Evolutionary conservation across 2,113 vertebrate species (phyloP), one percentile per base, ranked within the genome.

Genomic region (Eonycteris spelaea): DNA sequence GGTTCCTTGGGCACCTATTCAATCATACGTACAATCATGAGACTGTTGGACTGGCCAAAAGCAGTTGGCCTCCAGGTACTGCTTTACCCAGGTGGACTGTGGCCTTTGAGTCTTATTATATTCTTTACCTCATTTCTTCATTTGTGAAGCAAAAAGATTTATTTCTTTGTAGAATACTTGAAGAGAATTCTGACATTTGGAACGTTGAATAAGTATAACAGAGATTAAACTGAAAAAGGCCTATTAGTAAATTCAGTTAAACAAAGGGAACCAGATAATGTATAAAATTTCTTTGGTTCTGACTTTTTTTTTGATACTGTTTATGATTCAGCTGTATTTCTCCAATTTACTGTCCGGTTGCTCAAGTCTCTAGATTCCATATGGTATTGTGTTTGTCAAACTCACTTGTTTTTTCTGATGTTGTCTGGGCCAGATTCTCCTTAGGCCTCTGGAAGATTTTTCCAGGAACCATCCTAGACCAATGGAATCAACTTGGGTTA

Each of bases 181-280:
- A 83, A 71, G 84, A 48, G 73, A 40, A 30, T 48, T 89, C 43
- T 74, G 86, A 73, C 35, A n/a, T 86, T 92, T 30, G 78, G n/a
- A 13, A 24, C n/a, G 38, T 30, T 0, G 5, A 7, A 59, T 38
- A 4, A 6, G 63, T 79, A 40, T 28, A 53, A n/a, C 35, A 67
- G 45, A 93, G 78, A 68, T 28, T 45, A 79, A 87, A 57, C 33
- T 16, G 22, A 61, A 77, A 95, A 82, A 82, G n/a, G 3, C 15
- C 28, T 24, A 0, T 30, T 67, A 8, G 43, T 61, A 53, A 90
- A 24, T 55, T 57, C 53, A 80, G 78, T 33, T 71, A 43, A 61
- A 33, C 0, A 15, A 65, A 88, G 67, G 51, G 45, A 63, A 6
- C 2, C 11, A 28, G 57, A 2, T 53, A 38, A 43, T 51, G 16